A percentile compares a stretch with the other conserved stretches of the same genome.
Evolutionary conservation across 2,888 invertebrate species (phyloP).

Genomic region (Dicyrtoma fusca): DNA sequence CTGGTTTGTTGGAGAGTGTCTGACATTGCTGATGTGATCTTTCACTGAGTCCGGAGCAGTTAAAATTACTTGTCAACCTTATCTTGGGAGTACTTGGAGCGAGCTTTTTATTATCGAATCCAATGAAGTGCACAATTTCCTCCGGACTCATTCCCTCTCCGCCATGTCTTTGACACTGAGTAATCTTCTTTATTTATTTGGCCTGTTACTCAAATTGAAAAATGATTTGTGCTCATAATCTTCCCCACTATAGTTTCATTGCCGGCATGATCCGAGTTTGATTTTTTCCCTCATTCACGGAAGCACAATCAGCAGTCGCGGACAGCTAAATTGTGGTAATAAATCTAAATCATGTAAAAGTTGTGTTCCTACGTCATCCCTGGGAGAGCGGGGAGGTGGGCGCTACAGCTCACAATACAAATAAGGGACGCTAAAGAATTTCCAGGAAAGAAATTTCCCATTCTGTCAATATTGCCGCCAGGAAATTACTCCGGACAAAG

Average conservation of each 20-base stretch:
- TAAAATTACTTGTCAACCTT: constrained; percentile 37
- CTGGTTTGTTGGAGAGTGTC: background rate
- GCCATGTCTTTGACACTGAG: constrained; percentile 24
- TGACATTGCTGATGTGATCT: constrained; percentile 32
- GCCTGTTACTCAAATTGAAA: constrained; percentile 25
- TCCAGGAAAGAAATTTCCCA: too few relatives aligned
- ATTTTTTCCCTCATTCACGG: background rate
- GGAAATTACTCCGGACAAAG: too few relatives aligned
- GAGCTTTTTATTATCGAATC: constrained; percentile 33
- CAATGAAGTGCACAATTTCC: constrained; percentile 36
- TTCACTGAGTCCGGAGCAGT: constrained; percentile 32
- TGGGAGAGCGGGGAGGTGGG: background rate
- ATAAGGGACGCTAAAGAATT: constrained; percentile 1
- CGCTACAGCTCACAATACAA: background rate
- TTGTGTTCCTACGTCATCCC: too few relatives aligned
- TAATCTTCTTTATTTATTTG: constrained; percentile 36
- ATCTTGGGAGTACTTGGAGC: constrained; percentile 29
- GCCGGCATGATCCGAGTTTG: too few relatives aligned
- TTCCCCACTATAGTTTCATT: too few relatives aligned
- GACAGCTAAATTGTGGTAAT: constrained; percentile 1
- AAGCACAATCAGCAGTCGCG: background rate
- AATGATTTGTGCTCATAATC: constrained; percentile 36
- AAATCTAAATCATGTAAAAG: constrained; percentile 14
- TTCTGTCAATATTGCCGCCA: too few relatives aligned
- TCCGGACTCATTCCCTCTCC: constrained; percentile 29